Evolutionary conservation across 2,888 invertebrate species (phyloP), one percentile per base, ranked within the genome.

Genomic region (Embidobia sp.): DNA sequence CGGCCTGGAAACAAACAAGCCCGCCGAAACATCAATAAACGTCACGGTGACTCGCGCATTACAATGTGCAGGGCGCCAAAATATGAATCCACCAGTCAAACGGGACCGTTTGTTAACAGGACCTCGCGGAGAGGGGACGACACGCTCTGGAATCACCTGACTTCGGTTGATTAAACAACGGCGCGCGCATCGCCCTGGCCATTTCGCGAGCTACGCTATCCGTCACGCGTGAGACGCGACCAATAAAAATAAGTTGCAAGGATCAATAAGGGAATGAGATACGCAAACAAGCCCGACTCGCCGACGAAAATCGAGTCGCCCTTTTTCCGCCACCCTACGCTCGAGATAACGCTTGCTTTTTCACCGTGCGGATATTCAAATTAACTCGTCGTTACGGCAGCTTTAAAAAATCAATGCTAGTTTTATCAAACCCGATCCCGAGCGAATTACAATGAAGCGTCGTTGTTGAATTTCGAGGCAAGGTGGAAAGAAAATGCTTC

Each of bases 211-310:
- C 75, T 64, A 79, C 77, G 74, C 74, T 70, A 78, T 78, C 59
- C 61, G 78, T 80, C 73, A 72, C 78, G 79, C 48, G 59, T 61
- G 67, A 67, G 69, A 64, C 69, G 63, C 72, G 64, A 61, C 55
- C 46, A 72, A 72, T 66, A 46, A 75, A 77, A 49, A 57, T 49
- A 53, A 73, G 73, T 75, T 46, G 26, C 61, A 44, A 81, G 80
- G 85, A 86, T 86, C 86, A 87, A 86, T 86, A 87, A 85, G 84
- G 83, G 85, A 81, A 81, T 82, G 82, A 84, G 83, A 84, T 82
- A 84, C 83, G 86, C 84, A 84, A 84, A 69, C 73, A 84, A 82
- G 81, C 81, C 81, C n/a, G 80, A 82, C 55, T 82, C 83, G 81
- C 87, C 85, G 84, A n/a, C n/a, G n/a, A n/a, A 87, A 85, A 84